Evolutionary conservation across 2,113 vertebrate genomes (phyloP).

Genomic region (Synchiropus splendidus): DNA sequence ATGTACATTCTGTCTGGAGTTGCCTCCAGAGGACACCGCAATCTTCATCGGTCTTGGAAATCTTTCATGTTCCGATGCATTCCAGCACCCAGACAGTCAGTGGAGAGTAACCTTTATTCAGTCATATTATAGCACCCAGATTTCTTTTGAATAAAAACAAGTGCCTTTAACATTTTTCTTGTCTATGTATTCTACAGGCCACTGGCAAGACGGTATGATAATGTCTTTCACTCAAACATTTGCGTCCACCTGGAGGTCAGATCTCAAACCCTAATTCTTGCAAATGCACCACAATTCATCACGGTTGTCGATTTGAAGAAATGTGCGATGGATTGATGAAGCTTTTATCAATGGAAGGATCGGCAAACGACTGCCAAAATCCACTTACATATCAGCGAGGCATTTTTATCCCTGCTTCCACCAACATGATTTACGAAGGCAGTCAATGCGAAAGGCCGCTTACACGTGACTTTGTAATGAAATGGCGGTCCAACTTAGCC

Average conservation of each 20-base stretch:
- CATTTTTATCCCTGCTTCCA: constrained; percentile 39
- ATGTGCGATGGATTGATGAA: constrained; percentile 45
- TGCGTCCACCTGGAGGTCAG: neutral
- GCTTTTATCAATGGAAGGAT: constrained; percentile 43
- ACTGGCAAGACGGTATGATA: too few relatives aligned
- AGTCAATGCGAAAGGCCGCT: constrained; percentile 26
- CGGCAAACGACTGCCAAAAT: constrained; percentile 34
- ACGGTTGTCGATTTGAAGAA: constrained; percentile 19
- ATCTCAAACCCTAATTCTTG: neutral
- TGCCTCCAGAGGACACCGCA: too few relatives aligned
- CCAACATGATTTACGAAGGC: constrained; percentile 48
- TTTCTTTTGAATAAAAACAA: too few relatives aligned
- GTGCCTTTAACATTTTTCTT: neutral
- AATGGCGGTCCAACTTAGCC: constrained; percentile 45
- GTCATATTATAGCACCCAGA: too few relatives aligned
- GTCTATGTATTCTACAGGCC: too few relatives aligned
- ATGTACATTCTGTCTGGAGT: too few relatives aligned
- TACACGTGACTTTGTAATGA: constrained; percentile 46
- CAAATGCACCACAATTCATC: constrained; percentile 11
- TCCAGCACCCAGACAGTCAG: too few relatives aligned
- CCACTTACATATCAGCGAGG: constrained; percentile 41
- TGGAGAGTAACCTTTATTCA: too few relatives aligned
- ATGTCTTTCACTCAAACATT: too few relatives aligned
- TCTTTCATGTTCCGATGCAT: too few relatives aligned
- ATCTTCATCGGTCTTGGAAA: too few relatives aligned